These are phyloP conservation scores for Spilogale gracilis DNA, from an alignment of 2,113 vertebrate genomes.

Conservation along the genomic window DNA sequence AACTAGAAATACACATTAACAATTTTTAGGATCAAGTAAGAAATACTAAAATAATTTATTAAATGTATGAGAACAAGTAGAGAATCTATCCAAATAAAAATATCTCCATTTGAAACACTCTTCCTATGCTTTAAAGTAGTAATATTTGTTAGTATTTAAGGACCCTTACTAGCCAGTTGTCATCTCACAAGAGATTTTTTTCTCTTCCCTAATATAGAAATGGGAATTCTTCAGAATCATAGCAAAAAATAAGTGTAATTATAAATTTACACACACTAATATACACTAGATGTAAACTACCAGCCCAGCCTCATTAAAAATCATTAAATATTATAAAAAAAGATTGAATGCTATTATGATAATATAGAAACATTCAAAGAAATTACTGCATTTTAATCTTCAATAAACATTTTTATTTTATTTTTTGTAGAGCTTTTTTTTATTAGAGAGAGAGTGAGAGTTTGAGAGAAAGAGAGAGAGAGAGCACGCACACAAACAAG, in stretches of 20 bases:
- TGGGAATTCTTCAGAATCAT: neutral
- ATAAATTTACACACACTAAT: neutral
- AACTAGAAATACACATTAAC: neutral
- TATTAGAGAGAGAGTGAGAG: neutral
- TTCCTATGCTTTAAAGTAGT: neutral
- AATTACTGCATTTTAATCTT: neutral
- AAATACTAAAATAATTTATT: slow-evolving; percentile 25
- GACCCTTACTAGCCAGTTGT: neutral
- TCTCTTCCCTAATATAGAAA: neutral
- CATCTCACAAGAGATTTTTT: neutral
- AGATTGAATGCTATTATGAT: neutral
- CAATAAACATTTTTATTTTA: neutral
- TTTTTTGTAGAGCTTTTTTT: neutral
- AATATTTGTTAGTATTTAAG: neutral
- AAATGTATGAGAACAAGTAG: neutral
- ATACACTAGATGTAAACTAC: neutral
- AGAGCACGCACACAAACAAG: neutral
- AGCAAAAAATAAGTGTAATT: neutral
- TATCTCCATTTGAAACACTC: neutral
- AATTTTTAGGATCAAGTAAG: neutral
- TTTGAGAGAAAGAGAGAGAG: too few species aligned
- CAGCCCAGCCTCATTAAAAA: neutral
- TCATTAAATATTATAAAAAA: neutral
- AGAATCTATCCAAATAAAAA: neutral
- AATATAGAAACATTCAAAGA: neutral